Evolutionary conservation across 2,888 invertebrate species (phyloP), one percentile per base, ranked within the genome.

Genomic region (Tupiocoris notatus): DNA sequence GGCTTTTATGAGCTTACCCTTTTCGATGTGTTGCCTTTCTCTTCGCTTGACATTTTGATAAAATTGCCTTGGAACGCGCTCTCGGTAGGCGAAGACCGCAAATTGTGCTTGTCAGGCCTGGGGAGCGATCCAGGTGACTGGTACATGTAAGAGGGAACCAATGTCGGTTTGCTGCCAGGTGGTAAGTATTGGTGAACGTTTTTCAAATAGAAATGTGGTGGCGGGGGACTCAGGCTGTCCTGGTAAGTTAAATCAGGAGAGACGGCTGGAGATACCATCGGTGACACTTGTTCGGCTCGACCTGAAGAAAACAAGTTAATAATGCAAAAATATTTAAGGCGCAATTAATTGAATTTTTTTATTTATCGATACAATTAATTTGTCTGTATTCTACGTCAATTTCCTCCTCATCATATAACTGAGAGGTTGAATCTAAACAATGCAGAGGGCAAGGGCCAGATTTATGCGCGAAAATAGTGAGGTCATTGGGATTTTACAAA

Each of bases 171-270:
- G 0, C 84, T 83, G 0, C 84, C 83, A 66, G 83, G 83, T 12
- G 39, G 39, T 39, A 39, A 12, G 0, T 84, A 80, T 2, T 84
- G 81, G 12, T 39, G 3, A 24, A 82, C 83, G 0, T 83, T 83
- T 75, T 83, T 83, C 25, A 18, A 1, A 23, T 76, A 76, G 20
- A 54, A 76, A 18, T 58, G 76, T 7, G 57, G 59, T 1, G 76
- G 67, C 6, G 67, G 91, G n/a, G 76, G 91, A 82, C 92, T 93
- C 78, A 92, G 87, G 57, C 92, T 93, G 9, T 89, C 89, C 81
- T 92, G 92, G 80, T 93, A 93, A 78, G 90, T 88, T 64, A 91
- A 89, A 81, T 93, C 92, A 0, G 93, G 93, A 79, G 81, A 81
- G 56, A 81, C 24, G 56, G 80, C 78, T 0, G 76, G 76, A 12